Percentiles rank a stretch among this genome's conserved stretches.
phyloP scores from a whole-genome alignment of 23 tunicate species.

The Ciona savignyi region DNA sequence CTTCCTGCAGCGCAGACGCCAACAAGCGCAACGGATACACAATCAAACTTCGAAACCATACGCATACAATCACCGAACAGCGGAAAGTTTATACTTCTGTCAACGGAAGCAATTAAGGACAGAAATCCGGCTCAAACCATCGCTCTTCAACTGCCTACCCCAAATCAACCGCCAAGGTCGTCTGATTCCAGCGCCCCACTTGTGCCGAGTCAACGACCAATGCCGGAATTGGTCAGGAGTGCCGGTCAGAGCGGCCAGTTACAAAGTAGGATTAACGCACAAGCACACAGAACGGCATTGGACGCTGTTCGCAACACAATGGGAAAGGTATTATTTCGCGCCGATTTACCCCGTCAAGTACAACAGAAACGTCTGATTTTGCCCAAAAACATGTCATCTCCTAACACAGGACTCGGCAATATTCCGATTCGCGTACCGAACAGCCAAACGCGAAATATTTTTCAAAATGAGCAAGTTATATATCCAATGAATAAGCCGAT shows the following conservation, averaged over 20 bases:
- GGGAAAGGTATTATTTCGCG: slow-evolving; percentile 1
- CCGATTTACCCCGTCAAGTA: not conserved
- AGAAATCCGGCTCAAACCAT: not conserved
- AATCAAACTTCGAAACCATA: slow-evolving; percentile 1
- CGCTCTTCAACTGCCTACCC: not conserved
- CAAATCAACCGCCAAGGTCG: not conserved
- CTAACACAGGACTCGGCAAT: not conserved
- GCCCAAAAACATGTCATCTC: slow-evolving; percentile 10
- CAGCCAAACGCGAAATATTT: slow-evolving; percentile 16
- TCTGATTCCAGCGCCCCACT: too few species aligned
- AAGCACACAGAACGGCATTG: slow-evolving; percentile 41
- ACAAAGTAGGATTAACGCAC: slow-evolving; percentile 24
- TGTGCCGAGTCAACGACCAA: not conserved
- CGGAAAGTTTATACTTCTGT: slow-evolving; percentile 22
- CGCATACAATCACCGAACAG: not conserved
- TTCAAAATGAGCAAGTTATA: slow-evolving; percentile 28
- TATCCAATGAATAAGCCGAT: slow-evolving; percentile 22
- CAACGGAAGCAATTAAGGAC: not conserved
- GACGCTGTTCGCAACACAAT: slow-evolving; percentile 39
- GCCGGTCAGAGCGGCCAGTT: not conserved
- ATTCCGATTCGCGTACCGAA: not conserved
- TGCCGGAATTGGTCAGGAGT: not conserved
- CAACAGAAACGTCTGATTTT: slow-evolving; percentile 30
- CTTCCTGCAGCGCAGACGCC: not conserved
- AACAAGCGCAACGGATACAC: not conserved